These are phyloP conservation scores for Epirrhoe alternata DNA, from an alignment of 2,888 invertebrate genomes.

Conservation along the genomic window DNA sequence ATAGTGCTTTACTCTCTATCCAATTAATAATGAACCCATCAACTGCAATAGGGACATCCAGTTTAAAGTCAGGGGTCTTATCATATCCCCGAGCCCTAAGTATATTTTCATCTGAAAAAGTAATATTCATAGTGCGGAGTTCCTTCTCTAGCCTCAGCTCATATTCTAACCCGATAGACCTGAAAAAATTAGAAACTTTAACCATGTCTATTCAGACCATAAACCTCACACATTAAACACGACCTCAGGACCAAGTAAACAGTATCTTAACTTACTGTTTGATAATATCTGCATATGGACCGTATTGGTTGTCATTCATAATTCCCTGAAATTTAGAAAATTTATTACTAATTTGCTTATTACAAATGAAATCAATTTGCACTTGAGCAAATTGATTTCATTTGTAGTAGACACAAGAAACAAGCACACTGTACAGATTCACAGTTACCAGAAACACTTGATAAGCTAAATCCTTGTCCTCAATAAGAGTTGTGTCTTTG, in stretches of 20 bases:
- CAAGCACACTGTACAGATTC: neutral
- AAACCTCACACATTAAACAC: neutral
- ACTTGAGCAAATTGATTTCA: no score
- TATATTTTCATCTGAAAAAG: slow-evolving; percentile 90
- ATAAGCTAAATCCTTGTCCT: slow-evolving; percentile 88
- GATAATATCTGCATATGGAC: slow-evolving; percentile 91
- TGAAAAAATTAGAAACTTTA: slow-evolving; percentile 59
- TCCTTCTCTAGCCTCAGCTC: slow-evolving; percentile 90
- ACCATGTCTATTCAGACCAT: neutral
- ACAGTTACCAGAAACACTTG: slow-evolving; percentile 89
- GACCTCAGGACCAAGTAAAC: neutral
- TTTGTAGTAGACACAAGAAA: neutral
- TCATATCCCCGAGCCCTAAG: slow-evolving; percentile 94
- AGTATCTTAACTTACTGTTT: slow-evolving; percentile 87
- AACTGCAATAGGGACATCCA: slow-evolving; percentile 94
- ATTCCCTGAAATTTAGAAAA: slow-evolving; percentile 86
- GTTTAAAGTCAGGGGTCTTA: slow-evolving; percentile 97
- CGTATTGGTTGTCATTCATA: slow-evolving; percentile 93
- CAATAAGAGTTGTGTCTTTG: slow-evolving; percentile 90
- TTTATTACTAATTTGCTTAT: neutral
- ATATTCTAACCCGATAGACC: slow-evolving; percentile 93
- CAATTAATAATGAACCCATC: slow-evolving; percentile 95
- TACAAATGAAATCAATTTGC: no score
- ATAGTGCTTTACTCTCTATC: slow-evolving; percentile 98
- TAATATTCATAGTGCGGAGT: slow-evolving; percentile 78